Base-by-base conservation (phyloP, 2,113 vertebrate species). In the Elgaria multicarinata region DNA sequence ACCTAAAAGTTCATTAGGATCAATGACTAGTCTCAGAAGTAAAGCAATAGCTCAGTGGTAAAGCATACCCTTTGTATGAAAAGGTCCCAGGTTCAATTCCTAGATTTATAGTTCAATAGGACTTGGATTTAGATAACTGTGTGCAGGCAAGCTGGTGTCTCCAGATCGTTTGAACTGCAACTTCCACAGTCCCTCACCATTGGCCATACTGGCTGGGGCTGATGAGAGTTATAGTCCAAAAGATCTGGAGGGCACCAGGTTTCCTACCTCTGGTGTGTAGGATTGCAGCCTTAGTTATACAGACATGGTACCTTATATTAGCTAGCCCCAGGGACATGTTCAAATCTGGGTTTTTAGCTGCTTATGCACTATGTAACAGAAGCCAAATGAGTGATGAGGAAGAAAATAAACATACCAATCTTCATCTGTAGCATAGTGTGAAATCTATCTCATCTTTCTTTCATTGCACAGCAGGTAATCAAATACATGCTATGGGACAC, bases 381-480 rank as follows among this genome's bases (percentile, higher is more conserved):
- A 93, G 85, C 62, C 88, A 93, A 94, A 95, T 93, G 74, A 96
- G 3, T 66, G 85, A 53, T 82, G 9, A 0, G 0, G 64, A 88
- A 87, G 39, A 42, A 94, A 95, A 94, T 92, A 53, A 62, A 9
- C n/a, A 81, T 16, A 76, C 12, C 46, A 91, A 36, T 93, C 64
- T 93, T 91, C 91, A 76, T 74, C 53, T 83, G 84, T 75, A 0
- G 39, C 93, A 87, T 71, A 91, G 77, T 92, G 5, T 92, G 88
- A 93, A 93, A 90, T 39, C 84, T 12, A 2, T 10, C 78, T 89
- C 71, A 93, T 92, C 69, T 85, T 93, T 95, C 89, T 92, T 92
- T 91, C 64, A 83, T 89, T 91, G 33, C 67, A 88, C 69, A 92
- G 55, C 55, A 92, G 72, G 86, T 74, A 92, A 92, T 67, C 82